phyloP scores from a whole-genome alignment of 1,140 invertebrate genomes.

The Tyrophagus putrescentiae region DNA sequence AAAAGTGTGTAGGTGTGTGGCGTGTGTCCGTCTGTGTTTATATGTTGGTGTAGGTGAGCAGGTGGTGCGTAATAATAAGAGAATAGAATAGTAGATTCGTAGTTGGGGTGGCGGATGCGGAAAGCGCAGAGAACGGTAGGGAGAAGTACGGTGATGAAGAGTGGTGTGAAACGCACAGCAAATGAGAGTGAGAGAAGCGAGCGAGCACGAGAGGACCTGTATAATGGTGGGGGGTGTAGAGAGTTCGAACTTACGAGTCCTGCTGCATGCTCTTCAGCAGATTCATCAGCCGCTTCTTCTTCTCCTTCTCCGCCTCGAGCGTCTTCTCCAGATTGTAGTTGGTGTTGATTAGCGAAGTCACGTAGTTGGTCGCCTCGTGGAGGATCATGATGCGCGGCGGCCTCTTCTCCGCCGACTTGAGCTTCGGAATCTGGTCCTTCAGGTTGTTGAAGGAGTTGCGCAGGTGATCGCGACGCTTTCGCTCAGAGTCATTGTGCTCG shows the following conservation, averaged over 20 bases:
- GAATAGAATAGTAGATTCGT: too few species aligned
- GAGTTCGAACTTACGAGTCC: too few species aligned
- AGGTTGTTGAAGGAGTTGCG: constrained; percentile 24
- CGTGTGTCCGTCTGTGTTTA: neutral
- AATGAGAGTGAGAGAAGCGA: too few species aligned
- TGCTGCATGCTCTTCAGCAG: neutral
- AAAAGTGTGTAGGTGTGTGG: neutral
- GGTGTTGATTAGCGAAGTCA: constrained; percentile 17
- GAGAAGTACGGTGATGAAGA: too few species aligned
- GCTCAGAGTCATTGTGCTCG: constrained; percentile 25
- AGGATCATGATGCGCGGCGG: constrained; percentile 23
- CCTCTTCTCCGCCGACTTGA: constrained; percentile 22
- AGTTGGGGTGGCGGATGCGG: too few species aligned
- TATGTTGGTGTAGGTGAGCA: neutral
- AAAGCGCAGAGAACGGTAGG: too few species aligned
- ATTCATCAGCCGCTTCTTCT: constrained; percentile 18
- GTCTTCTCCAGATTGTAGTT: constrained; percentile 18
- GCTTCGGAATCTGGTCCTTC: constrained; percentile 23
- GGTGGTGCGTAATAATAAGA: neutral
- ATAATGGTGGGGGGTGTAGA: too few species aligned
- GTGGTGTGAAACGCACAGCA: too few species aligned
- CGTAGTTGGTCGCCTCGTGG: constrained; percentile 21
- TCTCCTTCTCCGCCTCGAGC: constrained; percentile 17
- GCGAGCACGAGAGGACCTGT: too few species aligned
- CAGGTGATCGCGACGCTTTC: constrained; percentile 24